Percentiles rank a stretch among this genome's conserved stretches.
phyloP scores from a whole-genome alignment of 2,797 vertebrate species.

The Aythya fuligula region DNA sequence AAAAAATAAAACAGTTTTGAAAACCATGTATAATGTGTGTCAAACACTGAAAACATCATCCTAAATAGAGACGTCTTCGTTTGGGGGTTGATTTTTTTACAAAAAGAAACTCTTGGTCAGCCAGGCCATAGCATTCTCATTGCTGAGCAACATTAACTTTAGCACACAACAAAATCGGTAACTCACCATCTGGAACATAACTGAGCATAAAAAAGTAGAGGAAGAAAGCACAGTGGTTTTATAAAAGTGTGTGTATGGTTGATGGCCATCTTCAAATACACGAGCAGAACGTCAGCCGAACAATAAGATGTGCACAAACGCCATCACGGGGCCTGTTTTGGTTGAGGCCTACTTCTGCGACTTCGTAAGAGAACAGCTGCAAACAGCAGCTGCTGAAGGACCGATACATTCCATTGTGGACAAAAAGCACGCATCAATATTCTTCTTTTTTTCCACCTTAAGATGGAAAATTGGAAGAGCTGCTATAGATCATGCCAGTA shows the following conservation, averaged over 20 bases:
- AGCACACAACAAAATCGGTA: neutral
- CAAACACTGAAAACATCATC: neutral
- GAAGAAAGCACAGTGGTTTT: neutral
- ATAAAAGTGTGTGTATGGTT: neutral
- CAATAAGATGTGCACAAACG: neutral
- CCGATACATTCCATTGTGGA: neutral
- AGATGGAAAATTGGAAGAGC: neutral
- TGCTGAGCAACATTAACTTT: neutral
- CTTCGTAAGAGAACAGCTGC: neutral
- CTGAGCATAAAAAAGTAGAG: neutral
- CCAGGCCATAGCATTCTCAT: neutral
- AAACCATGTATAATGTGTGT: fast-evolving
- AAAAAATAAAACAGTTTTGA: neutral
- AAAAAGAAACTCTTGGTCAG: neutral
- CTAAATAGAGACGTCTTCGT: neutral
- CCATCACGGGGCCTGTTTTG: neutral
- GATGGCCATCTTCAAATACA: neutral
- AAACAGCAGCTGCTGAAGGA: neutral
- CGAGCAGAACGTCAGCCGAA: neutral
- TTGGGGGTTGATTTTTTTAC: neutral
- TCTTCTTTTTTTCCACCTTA: neutral
- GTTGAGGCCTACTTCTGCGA: neutral
- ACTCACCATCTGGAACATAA: neutral
- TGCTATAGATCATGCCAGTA: neutral
- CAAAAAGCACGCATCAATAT: neutral